phyloP scores from a whole-genome alignment of 2,797 vertebrate genomes.

The Syngnathus rostellatus region DNA sequence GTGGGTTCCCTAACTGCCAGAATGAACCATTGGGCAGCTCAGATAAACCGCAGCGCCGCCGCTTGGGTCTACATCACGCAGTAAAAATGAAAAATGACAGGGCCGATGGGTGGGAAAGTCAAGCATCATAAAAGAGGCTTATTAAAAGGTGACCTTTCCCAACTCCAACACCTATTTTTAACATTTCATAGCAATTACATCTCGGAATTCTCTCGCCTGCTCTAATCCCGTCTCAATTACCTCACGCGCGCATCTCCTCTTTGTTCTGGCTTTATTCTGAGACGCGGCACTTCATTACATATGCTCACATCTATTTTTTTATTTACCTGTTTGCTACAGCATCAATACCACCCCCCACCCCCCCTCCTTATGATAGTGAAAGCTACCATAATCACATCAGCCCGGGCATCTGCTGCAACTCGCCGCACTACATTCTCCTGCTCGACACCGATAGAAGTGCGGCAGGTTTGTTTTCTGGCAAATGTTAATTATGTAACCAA shows the following conservation, averaged over 20 bases:
- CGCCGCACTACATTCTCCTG: constrained; percentile 33
- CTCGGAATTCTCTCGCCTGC: background rate
- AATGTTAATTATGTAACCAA: constrained; percentile 68
- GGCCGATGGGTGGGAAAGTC: background rate
- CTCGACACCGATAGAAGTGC: constrained; percentile 44
- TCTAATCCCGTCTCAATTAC: background rate
- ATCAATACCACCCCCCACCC: background rate
- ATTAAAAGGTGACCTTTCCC: constrained; percentile 29
- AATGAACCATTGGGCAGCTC: constrained; percentile 5
- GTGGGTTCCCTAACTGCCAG: constrained; percentile 2
- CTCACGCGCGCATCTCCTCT: background rate
- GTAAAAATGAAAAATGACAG: constrained; percentile 2
- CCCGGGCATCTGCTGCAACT: constrained; percentile 21
- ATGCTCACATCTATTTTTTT: background rate
- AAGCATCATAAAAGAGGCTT: background rate
- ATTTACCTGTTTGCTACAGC: constrained; percentile 3
- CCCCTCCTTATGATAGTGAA: constrained; percentile 28
- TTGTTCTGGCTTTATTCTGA: background rate
- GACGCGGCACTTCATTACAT: constrained; percentile 3
- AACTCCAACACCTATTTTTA: constrained; percentile 38
- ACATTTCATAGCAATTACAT: constrained; percentile 41
- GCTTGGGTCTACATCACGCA: background rate
- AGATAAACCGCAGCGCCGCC: background rate
- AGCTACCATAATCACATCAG: constrained; percentile 46
- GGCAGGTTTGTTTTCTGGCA: constrained; percentile 58